Base-by-base conservation (phyloP, 1,140 invertebrate genomes). In the Bombus pascuorum region DNA sequence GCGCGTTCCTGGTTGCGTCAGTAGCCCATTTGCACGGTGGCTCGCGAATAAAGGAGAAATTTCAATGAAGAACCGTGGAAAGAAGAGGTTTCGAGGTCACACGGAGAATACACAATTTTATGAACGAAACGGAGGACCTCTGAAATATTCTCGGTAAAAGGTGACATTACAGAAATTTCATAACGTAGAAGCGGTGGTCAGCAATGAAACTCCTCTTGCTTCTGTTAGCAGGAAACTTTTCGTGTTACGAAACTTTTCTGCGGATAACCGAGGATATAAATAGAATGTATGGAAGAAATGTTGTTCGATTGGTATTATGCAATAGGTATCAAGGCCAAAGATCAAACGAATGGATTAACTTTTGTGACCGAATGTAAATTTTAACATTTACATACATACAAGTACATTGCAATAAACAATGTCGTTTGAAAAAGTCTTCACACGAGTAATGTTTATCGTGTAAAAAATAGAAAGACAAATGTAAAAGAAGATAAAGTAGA, bases 1-100 rank as follows among this genome's bases (percentile, higher is more conserved):
- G 77, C 71, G 84, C 84, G 71, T 75, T 89, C 37, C 65, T 70
- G 32, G 47, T 90, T 90, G 75, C 87, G 72, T 91, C 85, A 89
- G 71, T 80, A 87, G 71, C 32, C 87, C 53, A 85, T 91, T 91
- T 85, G 70, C 82, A 87, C 75, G 62, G 28, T 78, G 39, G 57
- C 32, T 74, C 25, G 65, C 79, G 34, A n/a, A 87, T 87, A 39
- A 81, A 85, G 81, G 86, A 80, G 80, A 90, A 87, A 87, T 90
- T 90, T 90, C 42, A 80, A 78, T 65, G 57, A 53, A 77, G 81
- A n/a, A 68, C 25, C 47, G 47, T 22, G 18, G 57, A 59, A 76
- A 47, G 15, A 25, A 8, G 3, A 42, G 28, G 32, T 70, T 47
- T 82, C 76, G 42, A 73, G 68, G 73, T 79, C 34, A 6, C 25